A percentile compares a stretch with the other conserved stretches of the same genome.
Conservation (phyloP, 2,113 vertebrate species). For the Cinclus cinclus region DNA sequence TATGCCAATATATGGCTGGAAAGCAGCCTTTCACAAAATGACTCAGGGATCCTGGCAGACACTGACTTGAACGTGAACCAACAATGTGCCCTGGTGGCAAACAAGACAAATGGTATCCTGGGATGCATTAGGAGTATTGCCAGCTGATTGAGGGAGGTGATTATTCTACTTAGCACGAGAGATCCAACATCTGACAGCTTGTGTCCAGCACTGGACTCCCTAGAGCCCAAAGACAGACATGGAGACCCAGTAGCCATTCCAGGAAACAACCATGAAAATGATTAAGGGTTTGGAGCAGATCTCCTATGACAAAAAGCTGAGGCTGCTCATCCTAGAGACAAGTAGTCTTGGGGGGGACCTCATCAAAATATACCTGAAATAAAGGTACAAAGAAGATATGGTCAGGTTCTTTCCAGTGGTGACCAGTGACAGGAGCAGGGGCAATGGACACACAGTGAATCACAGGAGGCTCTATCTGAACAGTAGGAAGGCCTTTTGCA, state of each 20-base stretch:
- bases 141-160: background rate
- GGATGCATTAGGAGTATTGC: background rate
- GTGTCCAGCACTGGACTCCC: background rate
- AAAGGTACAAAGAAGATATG: background rate
- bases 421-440: background rate
- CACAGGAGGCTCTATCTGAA: background rate
- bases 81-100: background rate
- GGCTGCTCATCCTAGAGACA: rapidly evolving
- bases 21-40: background rate
- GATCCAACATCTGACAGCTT: background rate
- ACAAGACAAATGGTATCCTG: background rate
- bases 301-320: background rate
- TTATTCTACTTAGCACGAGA: background rate
- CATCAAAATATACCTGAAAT: background rate
- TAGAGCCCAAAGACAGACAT: background rate
- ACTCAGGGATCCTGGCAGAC: background rate
- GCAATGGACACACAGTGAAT: background rate
- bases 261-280: background rate
- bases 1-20: background rate
- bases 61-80: background rate
- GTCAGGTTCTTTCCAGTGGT: background rate
- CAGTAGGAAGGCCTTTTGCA: background rate
- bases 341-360: rapidly evolving
- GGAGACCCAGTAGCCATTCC: background rate
- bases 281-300: background rate